Conservation (phyloP, 2,888 invertebrate genomes). For the Isotomurus palustris region DNA sequence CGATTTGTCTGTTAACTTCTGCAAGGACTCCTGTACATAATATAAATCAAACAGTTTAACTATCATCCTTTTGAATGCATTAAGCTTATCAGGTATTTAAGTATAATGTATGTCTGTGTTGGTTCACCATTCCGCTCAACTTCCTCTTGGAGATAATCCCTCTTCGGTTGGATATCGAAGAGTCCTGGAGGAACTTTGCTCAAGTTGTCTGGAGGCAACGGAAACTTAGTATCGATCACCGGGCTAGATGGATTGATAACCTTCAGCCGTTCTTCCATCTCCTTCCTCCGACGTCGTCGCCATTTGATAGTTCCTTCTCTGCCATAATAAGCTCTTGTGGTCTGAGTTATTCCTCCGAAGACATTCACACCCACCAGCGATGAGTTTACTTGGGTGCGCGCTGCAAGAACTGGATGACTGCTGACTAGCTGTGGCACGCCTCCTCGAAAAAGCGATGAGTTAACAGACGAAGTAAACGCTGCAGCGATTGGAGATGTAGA, state of each 20-base stretch:
- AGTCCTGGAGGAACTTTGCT: constrained; percentile 13
- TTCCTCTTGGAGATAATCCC: neutral
- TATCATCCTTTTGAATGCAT: constrained; percentile 1
- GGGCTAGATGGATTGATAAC: constrained; percentile 19
- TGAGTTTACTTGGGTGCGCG: no score
- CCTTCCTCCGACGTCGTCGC: constrained; percentile 7
- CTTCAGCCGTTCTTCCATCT: constrained; percentile 1
- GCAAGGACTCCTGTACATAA: constrained; percentile 55
- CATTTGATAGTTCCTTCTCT: constrained; percentile 15
- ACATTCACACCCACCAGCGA: no score
- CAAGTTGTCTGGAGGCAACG: constrained; percentile 18
- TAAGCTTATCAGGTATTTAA: constrained; percentile 10
- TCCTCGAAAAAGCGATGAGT: no score
- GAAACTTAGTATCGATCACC: constrained; percentile 12
- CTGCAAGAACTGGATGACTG: no score
- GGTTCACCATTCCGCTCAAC: neutral
- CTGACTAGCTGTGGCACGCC: no score
- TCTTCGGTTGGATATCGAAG: neutral
- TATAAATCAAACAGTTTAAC: neutral
- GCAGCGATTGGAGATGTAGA: no score
- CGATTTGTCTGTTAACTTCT: constrained; percentile 62
- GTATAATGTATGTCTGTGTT: neutral
- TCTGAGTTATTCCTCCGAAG: no score
- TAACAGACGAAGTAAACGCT: no score
- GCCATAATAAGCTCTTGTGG: neutral